Percentiles rank a stretch among this genome's conserved stretches.
Conservation (phyloP, 2,888 invertebrate genomes). For the Dryadula phaetusa region DNA sequence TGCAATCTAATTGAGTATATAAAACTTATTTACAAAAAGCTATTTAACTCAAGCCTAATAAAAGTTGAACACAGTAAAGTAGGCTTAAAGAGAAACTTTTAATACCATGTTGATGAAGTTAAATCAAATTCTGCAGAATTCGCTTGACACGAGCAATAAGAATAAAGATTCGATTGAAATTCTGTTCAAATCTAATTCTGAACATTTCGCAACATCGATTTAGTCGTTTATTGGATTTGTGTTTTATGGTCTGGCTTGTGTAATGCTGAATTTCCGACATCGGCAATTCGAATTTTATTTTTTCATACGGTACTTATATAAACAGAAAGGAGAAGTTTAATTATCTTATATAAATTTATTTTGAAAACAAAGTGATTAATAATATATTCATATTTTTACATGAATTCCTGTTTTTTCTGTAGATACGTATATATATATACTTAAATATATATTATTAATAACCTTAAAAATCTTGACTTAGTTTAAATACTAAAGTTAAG, state of each 20-base stretch:
- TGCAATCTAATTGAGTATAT: constrained; percentile 27
- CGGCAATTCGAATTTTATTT: constrained; percentile 27
- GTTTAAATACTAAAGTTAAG: too few species aligned
- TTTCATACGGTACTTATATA: not conserved
- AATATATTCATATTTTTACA: too few species aligned
- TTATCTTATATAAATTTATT: not conserved
- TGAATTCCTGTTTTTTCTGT: too few species aligned
- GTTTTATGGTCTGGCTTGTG: constrained; percentile 67
- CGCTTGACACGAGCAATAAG: constrained; percentile 43
- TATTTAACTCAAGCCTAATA: constrained; percentile 28
- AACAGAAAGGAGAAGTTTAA: not conserved
- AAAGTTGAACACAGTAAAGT: constrained; percentile 24
- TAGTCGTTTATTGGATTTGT: constrained; percentile 65
- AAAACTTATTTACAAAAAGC: constrained; percentile 24
- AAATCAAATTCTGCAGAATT: constrained; percentile 40
- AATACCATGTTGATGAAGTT: constrained; percentile 39
- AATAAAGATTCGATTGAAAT: constrained; percentile 63
- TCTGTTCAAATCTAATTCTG: constrained; percentile 65
- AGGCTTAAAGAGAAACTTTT: constrained; percentile 33
- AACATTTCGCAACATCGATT: constrained; percentile 72
- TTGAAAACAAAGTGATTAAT: too few species aligned
- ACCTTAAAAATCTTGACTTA: too few species aligned
- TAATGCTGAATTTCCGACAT: constrained; percentile 52
- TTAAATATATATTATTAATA: too few species aligned
- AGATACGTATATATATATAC: too few species aligned